Conservation (phyloP, 2,797 vertebrate genomes). For the Nyctibius grandis region DNA sequence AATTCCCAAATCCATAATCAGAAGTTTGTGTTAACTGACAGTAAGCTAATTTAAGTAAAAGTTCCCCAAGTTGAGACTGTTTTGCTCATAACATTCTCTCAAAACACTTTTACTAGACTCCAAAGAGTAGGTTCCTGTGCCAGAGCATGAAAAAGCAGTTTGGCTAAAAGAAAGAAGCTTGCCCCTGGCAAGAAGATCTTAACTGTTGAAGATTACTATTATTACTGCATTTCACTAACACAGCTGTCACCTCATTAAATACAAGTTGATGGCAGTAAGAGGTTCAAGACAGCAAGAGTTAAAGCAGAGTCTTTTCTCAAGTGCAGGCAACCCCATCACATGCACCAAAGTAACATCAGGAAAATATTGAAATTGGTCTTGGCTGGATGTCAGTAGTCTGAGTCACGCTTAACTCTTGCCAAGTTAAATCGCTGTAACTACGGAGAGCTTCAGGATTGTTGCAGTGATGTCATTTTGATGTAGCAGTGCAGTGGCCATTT, state of each 20-base stretch:
- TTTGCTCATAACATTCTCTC: background rate
- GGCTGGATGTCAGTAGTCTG: constrained; percentile 1
- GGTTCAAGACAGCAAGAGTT: background rate
- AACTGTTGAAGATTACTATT: background rate
- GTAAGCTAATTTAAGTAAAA: background rate
- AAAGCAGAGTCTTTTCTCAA: background rate
- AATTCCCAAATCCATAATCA: background rate
- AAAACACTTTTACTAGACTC: background rate
- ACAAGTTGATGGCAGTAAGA: background rate
- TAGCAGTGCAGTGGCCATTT: background rate
- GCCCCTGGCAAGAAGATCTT: background rate
- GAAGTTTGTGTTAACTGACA: background rate
- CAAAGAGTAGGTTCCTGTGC: background rate
- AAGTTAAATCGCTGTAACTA: background rate
- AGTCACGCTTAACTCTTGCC: constrained; percentile 17
- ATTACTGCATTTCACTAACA: background rate
- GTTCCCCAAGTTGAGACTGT: background rate
- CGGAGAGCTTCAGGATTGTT: background rate
- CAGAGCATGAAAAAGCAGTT: background rate
- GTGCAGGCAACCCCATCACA: background rate
- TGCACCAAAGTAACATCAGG: background rate
- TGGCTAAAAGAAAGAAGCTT: background rate
- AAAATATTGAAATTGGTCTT: constrained; percentile 8
- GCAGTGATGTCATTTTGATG: background rate
- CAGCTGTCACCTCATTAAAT: background rate